Evolutionary conservation across 1,140 invertebrate species (phyloP), one percentile per base, ranked within the genome.

Genomic region (Armadillidium nasatum): DNA sequence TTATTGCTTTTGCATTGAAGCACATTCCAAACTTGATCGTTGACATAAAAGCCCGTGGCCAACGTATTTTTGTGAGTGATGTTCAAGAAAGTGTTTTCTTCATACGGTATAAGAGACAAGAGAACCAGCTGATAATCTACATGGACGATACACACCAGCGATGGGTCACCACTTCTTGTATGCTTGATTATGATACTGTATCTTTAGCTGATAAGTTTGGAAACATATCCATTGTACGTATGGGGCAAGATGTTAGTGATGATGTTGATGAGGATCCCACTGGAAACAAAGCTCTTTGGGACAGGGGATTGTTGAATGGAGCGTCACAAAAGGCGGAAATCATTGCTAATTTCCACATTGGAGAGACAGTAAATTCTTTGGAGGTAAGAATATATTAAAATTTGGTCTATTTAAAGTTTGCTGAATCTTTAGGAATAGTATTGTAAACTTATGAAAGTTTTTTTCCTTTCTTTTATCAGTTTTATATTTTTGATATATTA

Each of bases 261-360:
- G 96, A 99, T 83, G 95, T 99, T 0, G 97, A 99, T 83, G 97
- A 99, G 87, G 97, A 99, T 88, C 97, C 97, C 0, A 99, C 97
- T 0, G 97, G 97, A 19, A 97, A 96, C 81, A 98, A 98, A 86
- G 94, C 96, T 2, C 85, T 99, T 0, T 99, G 97, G 97, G 97
- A 99, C 85, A 89, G 97, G 84, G 97, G 97, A 77, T 86, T 98
- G 23, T 83, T 99, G 4, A 98, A 96, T 84, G 97, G 97, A 2
- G 96, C 98, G 0, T 97, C 96, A 13, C 97, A 99, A 83, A 99
- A 99, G 87, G 91, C 95, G 0, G 96, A 99, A 81, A 91, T 94
- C 10, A 88, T 96, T 10, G 80, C 80, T 13, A 82, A 81, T 45
- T 81, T 81, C 77, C 80, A 81, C 44, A 75, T 79, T 15, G 80